phyloP scores from a whole-genome alignment of 2,797 vertebrate genomes.

The Malacoraja senta region DNA sequence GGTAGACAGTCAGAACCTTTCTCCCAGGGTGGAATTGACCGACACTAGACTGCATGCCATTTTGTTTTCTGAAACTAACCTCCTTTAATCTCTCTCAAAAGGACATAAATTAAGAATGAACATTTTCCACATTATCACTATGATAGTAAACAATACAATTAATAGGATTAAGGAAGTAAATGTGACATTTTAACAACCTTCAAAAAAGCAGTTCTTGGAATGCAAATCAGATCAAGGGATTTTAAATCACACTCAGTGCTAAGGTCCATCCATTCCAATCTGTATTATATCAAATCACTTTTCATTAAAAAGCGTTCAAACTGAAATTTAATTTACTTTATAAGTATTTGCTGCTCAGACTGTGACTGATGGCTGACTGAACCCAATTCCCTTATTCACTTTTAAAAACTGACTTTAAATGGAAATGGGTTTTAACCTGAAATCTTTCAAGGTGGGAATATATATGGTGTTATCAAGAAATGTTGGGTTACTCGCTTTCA shows the following conservation, averaged over 20 bases:
- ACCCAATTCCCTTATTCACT: neutral
- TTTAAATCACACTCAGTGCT: neutral
- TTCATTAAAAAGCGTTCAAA: neutral
- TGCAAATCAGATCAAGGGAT: neutral
- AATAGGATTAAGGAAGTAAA: neutral
- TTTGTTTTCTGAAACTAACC: too few species aligned
- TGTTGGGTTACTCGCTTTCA: neutral
- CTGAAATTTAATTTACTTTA: neutral
- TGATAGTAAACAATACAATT: neutral
- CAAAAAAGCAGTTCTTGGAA: neutral
- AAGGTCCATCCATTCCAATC: neutral
- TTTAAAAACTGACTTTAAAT: neutral
- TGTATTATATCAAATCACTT: neutral
- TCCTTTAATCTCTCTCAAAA: too few species aligned
- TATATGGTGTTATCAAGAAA: neutral
- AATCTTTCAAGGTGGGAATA: neutral
- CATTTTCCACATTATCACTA: too few species aligned
- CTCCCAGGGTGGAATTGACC: too few species aligned
- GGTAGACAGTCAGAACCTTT: too few species aligned
- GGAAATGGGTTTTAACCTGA: neutral
- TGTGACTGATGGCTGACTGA: neutral
- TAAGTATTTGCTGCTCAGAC: neutral
- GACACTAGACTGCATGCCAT: too few species aligned
- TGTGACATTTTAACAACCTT: neutral
- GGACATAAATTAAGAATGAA: too few species aligned